phyloP scores from a whole-genome alignment of 2,888 invertebrate genomes.

The Rugalucina vietnamica region DNA sequence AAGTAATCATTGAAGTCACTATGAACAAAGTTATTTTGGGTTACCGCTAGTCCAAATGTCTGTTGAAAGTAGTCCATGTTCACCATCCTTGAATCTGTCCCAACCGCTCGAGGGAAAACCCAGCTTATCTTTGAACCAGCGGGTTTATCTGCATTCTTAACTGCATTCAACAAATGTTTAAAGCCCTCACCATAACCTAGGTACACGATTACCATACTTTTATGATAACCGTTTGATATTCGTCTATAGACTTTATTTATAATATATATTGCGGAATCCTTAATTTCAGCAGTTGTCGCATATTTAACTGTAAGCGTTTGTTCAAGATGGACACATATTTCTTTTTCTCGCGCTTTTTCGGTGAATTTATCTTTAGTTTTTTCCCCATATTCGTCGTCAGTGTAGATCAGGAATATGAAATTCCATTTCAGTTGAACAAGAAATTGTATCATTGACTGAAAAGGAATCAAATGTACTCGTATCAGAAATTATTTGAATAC shows the following conservation, averaged over 20 bases:
- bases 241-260: constrained; percentile 9
- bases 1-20: not conserved
- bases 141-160: not conserved
- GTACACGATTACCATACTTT: constrained; percentile 40
- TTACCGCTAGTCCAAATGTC: not conserved
- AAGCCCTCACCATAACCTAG: constrained; percentile 29
- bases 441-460: constrained; percentile 63
- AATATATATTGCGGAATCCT: not conserved
- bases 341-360: not conserved
- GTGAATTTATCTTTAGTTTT: constrained; percentile 22
- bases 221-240: constrained; percentile 1
- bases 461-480: not conserved
- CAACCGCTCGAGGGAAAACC: constrained; percentile 23
- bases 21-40: not conserved
- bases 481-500: not conserved
- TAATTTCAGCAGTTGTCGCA: not conserved
- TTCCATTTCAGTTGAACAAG: constrained; percentile 61
- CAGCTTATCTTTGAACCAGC: constrained; percentile 32
- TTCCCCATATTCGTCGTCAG: constrained; percentile 57
- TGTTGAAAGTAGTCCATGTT: not conserved
- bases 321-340: constrained; percentile 42
- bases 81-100: not conserved
- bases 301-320: not conserved
- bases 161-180: not conserved
- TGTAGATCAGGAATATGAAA: constrained; percentile 60